Evolutionary conservation across 2,113 vertebrate genomes (phyloP).

Genomic region (Boleophthalmus pectinirostris): DNA sequence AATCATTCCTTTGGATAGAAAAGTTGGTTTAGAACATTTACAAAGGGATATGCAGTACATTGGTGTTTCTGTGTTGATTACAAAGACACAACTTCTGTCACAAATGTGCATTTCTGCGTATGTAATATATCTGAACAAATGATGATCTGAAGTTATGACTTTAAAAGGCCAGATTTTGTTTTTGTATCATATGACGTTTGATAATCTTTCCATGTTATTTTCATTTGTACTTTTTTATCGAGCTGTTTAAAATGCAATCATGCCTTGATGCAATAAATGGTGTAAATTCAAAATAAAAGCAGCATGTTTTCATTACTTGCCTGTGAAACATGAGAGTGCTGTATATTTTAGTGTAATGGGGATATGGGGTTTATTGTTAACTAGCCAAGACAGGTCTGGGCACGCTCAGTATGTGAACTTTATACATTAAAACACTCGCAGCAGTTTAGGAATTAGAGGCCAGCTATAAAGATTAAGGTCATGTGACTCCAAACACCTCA

Average conservation of each 20-base stretch:
- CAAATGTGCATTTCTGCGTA: constrained; percentile 26
- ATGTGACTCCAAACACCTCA: neutral
- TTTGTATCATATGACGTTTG: constrained; percentile 58
- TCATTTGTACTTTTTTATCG: constrained; percentile 70
- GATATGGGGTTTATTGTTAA: constrained; percentile 55
- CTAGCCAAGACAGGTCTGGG: constrained; percentile 53
- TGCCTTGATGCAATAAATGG: constrained; percentile 76
- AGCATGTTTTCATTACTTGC: constrained; percentile 8
- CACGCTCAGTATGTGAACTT: constrained; percentile 37
- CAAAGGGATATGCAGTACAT: constrained; percentile 60
- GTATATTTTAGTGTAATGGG: constrained; percentile 20
- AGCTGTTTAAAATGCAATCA: constrained; percentile 71
- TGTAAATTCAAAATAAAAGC: constrained; percentile 58
- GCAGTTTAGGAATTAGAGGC: neutral
- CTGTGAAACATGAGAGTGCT: neutral
- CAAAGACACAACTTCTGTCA: constrained; percentile 26
- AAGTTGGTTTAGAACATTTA: constrained; percentile 55
- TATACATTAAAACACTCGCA: neutral
- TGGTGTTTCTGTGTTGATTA: constrained; percentile 47
- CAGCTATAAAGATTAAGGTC: constrained; percentile 7
- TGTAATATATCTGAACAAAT: constrained; percentile 17
- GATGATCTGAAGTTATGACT: constrained; percentile 16
- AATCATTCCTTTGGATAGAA: constrained; percentile 14
- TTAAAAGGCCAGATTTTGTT: constrained; percentile 45
- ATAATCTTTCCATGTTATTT: constrained; percentile 57